Evolutionary conservation across 2,113 vertebrate species (phyloP), one percentile per base, ranked within the genome.

Genomic region (Lethenteron camtschaticum): DNA sequence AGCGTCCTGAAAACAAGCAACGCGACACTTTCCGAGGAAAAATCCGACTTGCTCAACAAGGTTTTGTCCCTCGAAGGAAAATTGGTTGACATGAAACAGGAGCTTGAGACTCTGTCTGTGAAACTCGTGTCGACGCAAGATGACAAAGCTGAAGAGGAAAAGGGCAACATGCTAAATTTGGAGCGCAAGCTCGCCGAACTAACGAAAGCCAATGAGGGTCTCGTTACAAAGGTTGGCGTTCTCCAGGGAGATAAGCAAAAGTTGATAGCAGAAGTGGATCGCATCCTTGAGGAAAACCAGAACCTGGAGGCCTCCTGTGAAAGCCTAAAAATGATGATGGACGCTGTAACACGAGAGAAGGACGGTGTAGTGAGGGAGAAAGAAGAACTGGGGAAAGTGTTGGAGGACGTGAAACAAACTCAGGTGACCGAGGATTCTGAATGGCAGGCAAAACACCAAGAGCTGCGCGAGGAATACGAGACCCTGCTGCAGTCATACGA

Each of bases 401-500:
- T 79, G 1, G 84, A 83, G 20, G 75, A 80, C n/a, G 70, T 83
- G 58, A 85, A 78, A 70, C 76, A 79, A 20, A 78, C 81, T 68
- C 82, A 85, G 1, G 74, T 77, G 3, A 74, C 76, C 58, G 78
- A 79, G 41, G 80, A 71, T 60, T 78, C 75, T 2, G 86, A 84
- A 41, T 88, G 85, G 85, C 81, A 84, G 69, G 81, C 85, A 69
- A 95, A 88, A 71, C 75, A 87, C 13, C 74, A 76, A 13, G 82
- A 84, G 10, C 82, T 92, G 77, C 88, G 89, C 71, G 85, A 86
- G 2, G 94, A 97, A 69, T 96, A 99, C 14, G 94, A 99, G 76
- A 85, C 83, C 12, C 81, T 99, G 20, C 81, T 99, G 71, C 89
- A 86, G 74, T 94, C 92, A 0, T 99, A 99, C 1, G 94, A 99